Evolutionary conservation across 2,888 invertebrate genomes (phyloP).

Genomic region (Lacanobia wlatinum): DNA sequence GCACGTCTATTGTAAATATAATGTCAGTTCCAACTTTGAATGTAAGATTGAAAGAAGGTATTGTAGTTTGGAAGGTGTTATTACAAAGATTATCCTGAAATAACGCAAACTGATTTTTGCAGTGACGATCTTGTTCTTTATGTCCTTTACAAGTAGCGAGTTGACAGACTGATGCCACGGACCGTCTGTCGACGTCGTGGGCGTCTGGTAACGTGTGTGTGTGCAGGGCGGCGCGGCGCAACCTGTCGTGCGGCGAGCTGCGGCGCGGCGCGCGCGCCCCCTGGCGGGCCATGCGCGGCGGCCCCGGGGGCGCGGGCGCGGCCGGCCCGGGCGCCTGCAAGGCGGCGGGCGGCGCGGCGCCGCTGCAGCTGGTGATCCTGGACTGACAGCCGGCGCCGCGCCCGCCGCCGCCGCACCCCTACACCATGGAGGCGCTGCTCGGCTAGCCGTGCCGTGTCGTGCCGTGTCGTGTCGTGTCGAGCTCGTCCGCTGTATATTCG

Average conservation of each 20-base stretch:
- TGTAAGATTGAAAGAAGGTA: not conserved
- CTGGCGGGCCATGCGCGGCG: conserved; percentile 91
- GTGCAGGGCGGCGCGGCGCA: conserved; percentile 95
- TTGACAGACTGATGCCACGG: not conserved
- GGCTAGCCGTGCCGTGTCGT: conserved; percentile 78
- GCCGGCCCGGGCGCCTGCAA: conserved; percentile 85
- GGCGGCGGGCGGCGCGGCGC: conserved; percentile 90
- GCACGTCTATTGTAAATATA: not conserved
- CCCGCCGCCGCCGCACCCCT: conserved; percentile 89
- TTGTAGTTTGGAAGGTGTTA: not conserved
- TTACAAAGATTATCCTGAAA: not conserved
- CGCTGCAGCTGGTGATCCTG: conserved; percentile 93
- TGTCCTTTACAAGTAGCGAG: not conserved
- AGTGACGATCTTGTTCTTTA: not conserved
- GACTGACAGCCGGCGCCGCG: conserved; percentile 92
- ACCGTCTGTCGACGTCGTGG: not conserved
- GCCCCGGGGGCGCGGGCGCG: conserved; percentile 88
- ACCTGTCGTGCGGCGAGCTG: conserved; percentile 92
- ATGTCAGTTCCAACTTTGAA: not conserved
- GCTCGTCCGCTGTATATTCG: conserved; percentile 80
- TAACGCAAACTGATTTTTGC: not conserved
- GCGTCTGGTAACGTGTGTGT: conserved; percentile 14
- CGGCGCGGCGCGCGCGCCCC: conserved; percentile 89
- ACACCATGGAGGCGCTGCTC: conserved; percentile 93
- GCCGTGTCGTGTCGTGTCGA: conserved; percentile 64